Evolutionary conservation across 2,113 vertebrate species (phyloP), one percentile per base, ranked within the genome.

Genomic region (Poeciliopsis turrubarensis): DNA sequence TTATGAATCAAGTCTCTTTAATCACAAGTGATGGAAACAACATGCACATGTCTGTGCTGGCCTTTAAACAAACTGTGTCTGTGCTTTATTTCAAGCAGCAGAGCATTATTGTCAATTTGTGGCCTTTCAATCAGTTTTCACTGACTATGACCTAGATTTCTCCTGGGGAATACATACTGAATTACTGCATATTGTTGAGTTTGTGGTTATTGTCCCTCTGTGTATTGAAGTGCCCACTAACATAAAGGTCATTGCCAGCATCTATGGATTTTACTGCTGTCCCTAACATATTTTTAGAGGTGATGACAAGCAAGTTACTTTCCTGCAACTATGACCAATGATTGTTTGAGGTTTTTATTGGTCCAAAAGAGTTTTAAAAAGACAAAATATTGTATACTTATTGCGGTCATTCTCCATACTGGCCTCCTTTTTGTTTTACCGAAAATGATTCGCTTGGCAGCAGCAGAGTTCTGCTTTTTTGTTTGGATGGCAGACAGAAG

Each of bases 301-400:
- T 47, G 44, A 17, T 17, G 44, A 47, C 44, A 47, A 47, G 44
- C 44, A 47, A 47, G 74, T 80, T 69, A 82, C 73, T 65, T 80
- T 79, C 87, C 65, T 73, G 11, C 84, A 70, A 86, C 66, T 32
- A 70, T 66, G 26, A 74, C 70, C 82, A 80, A 81, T 88, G 79
- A 86, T 88, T 86, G 84, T 91, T 90, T 82, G 78, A 76, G 87
- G 78, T 90, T 92, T 93, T 92, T 88, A 92, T 89, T 89, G 86
- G 84, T 90, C 84, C 82, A 85, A 77, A 87, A 89, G 60, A 78
- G 80, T 81, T 91, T 82, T 79, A 89, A 85, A 89, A 90, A 86
- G 83, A 91, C 78, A 84, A 92, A 86, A 77, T 82, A 91, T 88
- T 87, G 70, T 86, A 80, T 90, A 86, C 89, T 83, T 79, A 88